Evolutionary conservation across 2,113 vertebrate genomes (phyloP), one percentile per base, ranked within the genome.

Genomic region (Phocoena sinus): DNA sequence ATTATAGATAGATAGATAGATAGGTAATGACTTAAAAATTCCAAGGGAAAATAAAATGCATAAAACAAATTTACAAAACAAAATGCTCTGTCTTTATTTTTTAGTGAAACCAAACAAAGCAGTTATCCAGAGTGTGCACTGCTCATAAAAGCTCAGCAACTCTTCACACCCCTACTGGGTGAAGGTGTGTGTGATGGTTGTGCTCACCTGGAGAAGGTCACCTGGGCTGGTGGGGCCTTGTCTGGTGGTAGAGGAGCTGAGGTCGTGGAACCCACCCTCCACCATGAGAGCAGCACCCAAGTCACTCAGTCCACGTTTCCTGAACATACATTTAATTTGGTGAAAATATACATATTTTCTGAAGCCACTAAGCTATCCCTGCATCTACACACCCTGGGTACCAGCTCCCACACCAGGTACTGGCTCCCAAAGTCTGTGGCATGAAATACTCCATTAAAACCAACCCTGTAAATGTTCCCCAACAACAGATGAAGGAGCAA

Each of bases 141-240:
- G 21, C n/a, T 65, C 8, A 5, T 15, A 10, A 33, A 21, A 0
- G 0, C 50, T 17, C 33, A 2, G 18, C 4, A 0, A 4, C 13
- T 23, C 53, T 71, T 25, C 12, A 8, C 4, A 8, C 31, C 56
- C 8, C 18, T 38, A 3, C 25, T 6, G 1, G 31, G 23, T 11
- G 47, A 4, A 20, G 23, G 36, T 9, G 10, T 1, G n/a, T 7
- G 2, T 18, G 44, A 2, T 5, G 13, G 12, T 26, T 41, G 65
- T 33, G 7, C 53, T 53, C 65, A 6, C 21, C 31, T 4, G 3
- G 15, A 9, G 26, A 28, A 47, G 63, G 9, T 8, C 38, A 0
- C 5, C 21, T 1, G 79, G 65, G 58, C 38, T 58, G 23, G 12
- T 15, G 5, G 15, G 50, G 6, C 31, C 33, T 70, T 9, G 38